Percentiles rank a stretch among this genome's conserved stretches.
These are phyloP conservation scores for Myotis planiceps DNA, from an alignment of 2,797 vertebrate genomes.

Conservation along the genomic window DNA sequence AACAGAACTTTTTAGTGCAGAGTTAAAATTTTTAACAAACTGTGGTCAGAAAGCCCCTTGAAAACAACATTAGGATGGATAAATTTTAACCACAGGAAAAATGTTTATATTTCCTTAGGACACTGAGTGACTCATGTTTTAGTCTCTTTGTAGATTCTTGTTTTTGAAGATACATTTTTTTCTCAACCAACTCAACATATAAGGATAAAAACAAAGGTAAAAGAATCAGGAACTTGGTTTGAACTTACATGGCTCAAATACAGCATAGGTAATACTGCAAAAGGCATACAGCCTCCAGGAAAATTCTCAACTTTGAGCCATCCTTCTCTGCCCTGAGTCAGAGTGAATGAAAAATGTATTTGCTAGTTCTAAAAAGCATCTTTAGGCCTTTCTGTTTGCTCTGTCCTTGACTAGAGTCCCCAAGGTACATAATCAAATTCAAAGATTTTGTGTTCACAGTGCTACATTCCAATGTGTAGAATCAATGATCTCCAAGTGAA, in stretches of 20 bases:
- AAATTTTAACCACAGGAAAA: slow-evolving; percentile 82
- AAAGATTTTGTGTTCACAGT: not conserved
- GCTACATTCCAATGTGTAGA: slow-evolving; percentile 35
- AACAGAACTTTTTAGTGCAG: not conserved
- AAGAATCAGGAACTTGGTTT: slow-evolving; percentile 77
- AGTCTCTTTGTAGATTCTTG: slow-evolving; percentile 75
- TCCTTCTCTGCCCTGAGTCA: slow-evolving; percentile 71
- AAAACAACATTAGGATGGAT: slow-evolving; percentile 70
- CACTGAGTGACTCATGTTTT: slow-evolving; percentile 81
- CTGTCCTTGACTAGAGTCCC: slow-evolving; percentile 60
- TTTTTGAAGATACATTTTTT: slow-evolving; percentile 60
- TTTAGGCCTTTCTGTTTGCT: slow-evolving; percentile 74
- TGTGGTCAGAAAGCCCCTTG: slow-evolving; percentile 48
- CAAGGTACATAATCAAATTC: slow-evolving; percentile 30
- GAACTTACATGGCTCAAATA: slow-evolving; percentile 75
- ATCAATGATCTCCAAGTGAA: not conserved
- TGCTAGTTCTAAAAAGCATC: slow-evolving; percentile 71
- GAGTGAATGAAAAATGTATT: slow-evolving; percentile 71
- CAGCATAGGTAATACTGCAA: slow-evolving; percentile 70
- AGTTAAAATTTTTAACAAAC: slow-evolving; percentile 67
- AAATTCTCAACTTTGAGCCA: slow-evolving; percentile 61
- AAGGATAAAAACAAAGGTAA: slow-evolving; percentile 81
- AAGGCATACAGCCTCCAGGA: slow-evolving; percentile 8
- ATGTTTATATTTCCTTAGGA: slow-evolving; percentile 84
- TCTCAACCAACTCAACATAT: slow-evolving; percentile 38